Base-by-base conservation (phyloP, 1,140 invertebrate species). In the Magallana ariakensis region DNA sequence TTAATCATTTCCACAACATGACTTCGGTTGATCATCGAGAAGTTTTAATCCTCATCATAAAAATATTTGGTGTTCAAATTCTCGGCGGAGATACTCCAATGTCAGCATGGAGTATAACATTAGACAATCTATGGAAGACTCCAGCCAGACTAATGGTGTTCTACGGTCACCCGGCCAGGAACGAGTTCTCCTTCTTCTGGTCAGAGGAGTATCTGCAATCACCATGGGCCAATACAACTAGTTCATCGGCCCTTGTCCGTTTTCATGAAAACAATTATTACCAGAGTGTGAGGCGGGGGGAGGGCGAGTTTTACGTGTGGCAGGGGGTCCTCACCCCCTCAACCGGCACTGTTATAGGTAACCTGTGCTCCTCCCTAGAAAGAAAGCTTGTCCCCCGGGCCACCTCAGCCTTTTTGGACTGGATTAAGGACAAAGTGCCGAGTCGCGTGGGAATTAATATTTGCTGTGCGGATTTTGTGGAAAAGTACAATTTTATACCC, bases 1-100 rank as follows among this genome's bases (percentile, higher is more conserved):
- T 97, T 90, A 97, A 98, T 92, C 97, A 98, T 95, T 97, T 98
- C 93, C 98, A 98, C 93, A 94, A 95, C 1, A 96, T 98, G 93
- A 95, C 94, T 9, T 92, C 95, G 8, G 89, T 93, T 54, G 95
- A 97, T 90, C 97, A 98, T 92, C 92, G 94, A 10, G 95, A 94
- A 84, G 93, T 97, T 2, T 95, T 97, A 15, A 92, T 95, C 2
- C 94, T 96, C 53, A 92, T 98, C 0, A 94, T 96, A 3, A 93
- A 94, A n/a, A 95, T 96, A 55, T 97, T 97, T 92, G 95, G 95
- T 0, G 90, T 94, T 0, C 96, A 96, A 88, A 92, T 98, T 33
- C 66, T 75, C 19, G 15, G 66, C 33, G 66, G 66, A 26, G 66
- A 8, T 90, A 80, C 83, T 87, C 56, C 75, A 57, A 60, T 66